These are phyloP conservation scores for Siderastrea radians DNA, from an alignment of 92 coral and sea anemone genomes.

Conservation along the genomic window DNA sequence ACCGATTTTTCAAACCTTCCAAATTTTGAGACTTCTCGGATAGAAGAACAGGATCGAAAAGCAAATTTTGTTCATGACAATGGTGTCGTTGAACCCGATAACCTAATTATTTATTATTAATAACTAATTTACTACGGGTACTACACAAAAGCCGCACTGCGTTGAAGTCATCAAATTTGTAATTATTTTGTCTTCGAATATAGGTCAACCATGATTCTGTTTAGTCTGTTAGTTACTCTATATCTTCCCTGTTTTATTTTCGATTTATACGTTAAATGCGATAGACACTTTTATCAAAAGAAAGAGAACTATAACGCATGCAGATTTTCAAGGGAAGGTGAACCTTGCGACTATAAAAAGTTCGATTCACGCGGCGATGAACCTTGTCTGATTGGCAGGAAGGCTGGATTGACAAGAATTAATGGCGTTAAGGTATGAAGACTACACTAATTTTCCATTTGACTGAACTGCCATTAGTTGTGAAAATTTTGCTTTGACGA, in stretches of 20 bases:
- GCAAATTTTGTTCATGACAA: not conserved
- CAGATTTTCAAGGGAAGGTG: slow-evolving; percentile 18
- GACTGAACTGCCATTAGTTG: no score
- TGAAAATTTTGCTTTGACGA: no score
- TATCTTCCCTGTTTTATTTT: slow-evolving; percentile 9
- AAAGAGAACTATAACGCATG: slow-evolving; percentile 15
- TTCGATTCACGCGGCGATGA: slow-evolving; percentile 59
- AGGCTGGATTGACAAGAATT: slow-evolving; percentile 68
- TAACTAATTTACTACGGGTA: slow-evolving; percentile 8
- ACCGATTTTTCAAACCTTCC: not conserved
- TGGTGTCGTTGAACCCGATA: not conserved
- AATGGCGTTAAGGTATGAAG: slow-evolving; percentile 73
- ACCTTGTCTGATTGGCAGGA: slow-evolving; percentile 80
- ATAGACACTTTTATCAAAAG: not conserved
- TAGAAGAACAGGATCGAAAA: not conserved
- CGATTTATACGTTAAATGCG: not conserved
- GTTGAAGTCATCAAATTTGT: not conserved
- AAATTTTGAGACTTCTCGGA: no score
- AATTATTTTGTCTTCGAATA: slow-evolving; percentile 2
- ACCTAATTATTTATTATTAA: slow-evolving; percentile 1
- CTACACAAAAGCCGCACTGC: not conserved
- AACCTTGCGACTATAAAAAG: slow-evolving; percentile 19
- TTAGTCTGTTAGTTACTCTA: slow-evolving; percentile 16
- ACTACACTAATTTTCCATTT: no score
- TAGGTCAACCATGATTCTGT: slow-evolving; percentile 19